phyloP scores from a whole-genome alignment of 2,113 vertebrate species.

The Naja naja region DNA sequence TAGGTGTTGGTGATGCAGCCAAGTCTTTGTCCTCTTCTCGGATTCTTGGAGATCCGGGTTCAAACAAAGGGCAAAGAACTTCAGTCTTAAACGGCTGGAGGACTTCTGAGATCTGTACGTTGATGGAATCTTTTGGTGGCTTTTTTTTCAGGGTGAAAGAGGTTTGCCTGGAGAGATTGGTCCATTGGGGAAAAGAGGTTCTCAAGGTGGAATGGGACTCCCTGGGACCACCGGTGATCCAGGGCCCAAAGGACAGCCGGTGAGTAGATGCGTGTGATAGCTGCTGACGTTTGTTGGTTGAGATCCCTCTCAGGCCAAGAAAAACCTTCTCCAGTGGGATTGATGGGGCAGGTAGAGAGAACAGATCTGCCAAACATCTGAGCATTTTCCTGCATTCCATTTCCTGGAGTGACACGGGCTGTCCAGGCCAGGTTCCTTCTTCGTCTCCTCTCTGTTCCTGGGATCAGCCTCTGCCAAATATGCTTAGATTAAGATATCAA shows the following conservation, averaged over 20 bases:
- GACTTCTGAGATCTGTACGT: not conserved
- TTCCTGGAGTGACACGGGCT: not conserved
- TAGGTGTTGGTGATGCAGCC: not conserved
- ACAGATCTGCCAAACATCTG: not conserved
- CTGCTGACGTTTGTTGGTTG: not conserved
- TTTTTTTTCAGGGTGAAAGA: conserved; percentile 78
- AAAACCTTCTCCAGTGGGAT: too few species aligned
- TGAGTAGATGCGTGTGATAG: conserved; percentile 59
- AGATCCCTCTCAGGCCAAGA: not conserved
- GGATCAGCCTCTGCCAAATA: not conserved
- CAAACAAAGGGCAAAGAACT: not conserved
- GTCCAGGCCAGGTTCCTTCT: not conserved
- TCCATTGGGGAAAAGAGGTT: conserved; percentile 85
- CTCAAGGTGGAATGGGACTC: conserved; percentile 82
- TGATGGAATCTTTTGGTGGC: conserved; percentile 15
- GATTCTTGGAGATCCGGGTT: not conserved
- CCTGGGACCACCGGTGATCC: conserved; percentile 82
- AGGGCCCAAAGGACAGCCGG: conserved; percentile 89
- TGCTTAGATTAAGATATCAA: not conserved
- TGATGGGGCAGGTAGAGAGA: not conserved
- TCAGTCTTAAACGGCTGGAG: not conserved
- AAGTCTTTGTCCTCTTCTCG: not conserved
- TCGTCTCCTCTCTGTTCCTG: not conserved
- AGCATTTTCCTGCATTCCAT: not conserved
- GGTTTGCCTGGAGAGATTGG: conserved; percentile 89